Conservation (phyloP, 2,888 invertebrate species). For the Lydus trimaculatus region DNA sequence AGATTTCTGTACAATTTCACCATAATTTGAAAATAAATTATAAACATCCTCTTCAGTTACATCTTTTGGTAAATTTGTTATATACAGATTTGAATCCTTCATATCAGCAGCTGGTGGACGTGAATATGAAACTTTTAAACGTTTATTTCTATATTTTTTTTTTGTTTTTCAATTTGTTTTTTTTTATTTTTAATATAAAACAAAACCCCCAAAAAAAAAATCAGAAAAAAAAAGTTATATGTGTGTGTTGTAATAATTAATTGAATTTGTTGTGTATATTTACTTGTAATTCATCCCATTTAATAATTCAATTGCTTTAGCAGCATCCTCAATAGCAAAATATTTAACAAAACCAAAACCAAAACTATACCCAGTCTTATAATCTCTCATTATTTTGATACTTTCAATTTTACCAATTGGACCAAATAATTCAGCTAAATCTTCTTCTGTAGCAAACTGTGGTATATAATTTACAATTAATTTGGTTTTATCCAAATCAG, state of each 20-base stretch:
- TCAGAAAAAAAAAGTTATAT: background rate
- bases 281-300: slow-evolving; percentile 70
- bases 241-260: too few relatives aligned
- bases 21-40: slow-evolving; percentile 86
- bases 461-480: slow-evolving; percentile 96
- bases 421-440: slow-evolving; percentile 87
- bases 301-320: slow-evolving; percentile 83
- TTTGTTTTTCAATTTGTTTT: too few relatives aligned
- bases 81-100: slow-evolving; percentile 93
- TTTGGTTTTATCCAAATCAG: slow-evolving; percentile 68
- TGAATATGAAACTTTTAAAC: slow-evolving; percentile 93
- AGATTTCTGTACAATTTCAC: slow-evolving; percentile 91
- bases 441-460: slow-evolving; percentile 91
- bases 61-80: slow-evolving; percentile 89
- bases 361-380: slow-evolving; percentile 92
- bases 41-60: slow-evolving; percentile 85
- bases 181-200: too few relatives aligned
- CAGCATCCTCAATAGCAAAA: slow-evolving; percentile 83
- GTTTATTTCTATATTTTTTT: slow-evolving; percentile 86
- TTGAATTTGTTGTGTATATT: too few relatives aligned
- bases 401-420: slow-evolving; percentile 89
- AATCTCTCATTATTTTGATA: slow-evolving; percentile 90
- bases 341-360: slow-evolving; percentile 97
- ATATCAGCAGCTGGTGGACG: slow-evolving; percentile 91
- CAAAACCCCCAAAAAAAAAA: slow-evolving; percentile 23